Evolutionary conservation across 1,140 invertebrate species (phyloP), one percentile per base, ranked within the genome.

Genomic region (Tetragonula clypearis): DNA sequence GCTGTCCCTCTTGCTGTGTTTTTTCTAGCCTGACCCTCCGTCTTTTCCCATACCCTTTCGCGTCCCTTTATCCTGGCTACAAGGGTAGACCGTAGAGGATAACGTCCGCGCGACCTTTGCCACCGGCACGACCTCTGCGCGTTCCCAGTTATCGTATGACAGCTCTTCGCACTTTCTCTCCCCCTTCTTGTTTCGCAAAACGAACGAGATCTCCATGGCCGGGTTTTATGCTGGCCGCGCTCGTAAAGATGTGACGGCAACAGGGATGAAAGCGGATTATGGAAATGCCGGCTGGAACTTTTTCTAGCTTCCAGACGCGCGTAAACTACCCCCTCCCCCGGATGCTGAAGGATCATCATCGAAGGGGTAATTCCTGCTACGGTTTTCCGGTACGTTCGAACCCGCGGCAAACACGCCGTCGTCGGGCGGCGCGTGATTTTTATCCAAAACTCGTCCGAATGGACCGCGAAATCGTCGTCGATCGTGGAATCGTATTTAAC

Each of bases 41-140:
- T 14, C 62, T 11, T 26, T 23, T 17, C 26, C 21, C 35, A 17
- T 19, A 53, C 19, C 60, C 58, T 19, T n/a, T n/a, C 53, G 26
- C 56, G 60, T 62, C 65, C n/a, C 69, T 82, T 68, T 85, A 53
- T 30, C 85, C 49, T 76, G 66, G 77, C 72, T 84, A 84, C 84
- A 79, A 83, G 84, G 80, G 77, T 83, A 76, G 62, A 76, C 65
- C 75, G 53, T 35, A 35, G 35, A 79, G 89, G 91, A 92, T 90
- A 88, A 85, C 78, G 86, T 90, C 90, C 89, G 73, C 87, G 77
- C 72, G 75, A 90, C 85, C 87, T 92, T 88, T 87, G 83, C 84
- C 86, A 15, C 80, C 66, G 35, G 30, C 17, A 23, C 41, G 60
- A 87, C 58, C 79, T 71, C n/a, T 80, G 65, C 77, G 79, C 82